phyloP scores from a whole-genome alignment of 2,888 invertebrate species.

The Oscheius sp. region DNA sequence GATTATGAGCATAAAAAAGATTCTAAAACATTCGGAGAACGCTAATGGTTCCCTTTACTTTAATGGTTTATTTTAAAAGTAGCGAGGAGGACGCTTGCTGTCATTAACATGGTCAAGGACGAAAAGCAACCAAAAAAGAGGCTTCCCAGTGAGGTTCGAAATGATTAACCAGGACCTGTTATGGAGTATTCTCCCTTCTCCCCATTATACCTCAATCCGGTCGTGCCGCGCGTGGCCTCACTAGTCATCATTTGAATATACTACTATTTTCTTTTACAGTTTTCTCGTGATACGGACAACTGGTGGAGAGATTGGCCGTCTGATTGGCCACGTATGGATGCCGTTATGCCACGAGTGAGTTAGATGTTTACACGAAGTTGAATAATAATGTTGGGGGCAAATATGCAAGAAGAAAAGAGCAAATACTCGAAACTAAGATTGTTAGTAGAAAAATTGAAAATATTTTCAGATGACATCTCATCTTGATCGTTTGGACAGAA shows the following conservation, averaged over 20 bases:
- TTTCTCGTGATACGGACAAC: slow-evolving; percentile 63
- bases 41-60: no score
- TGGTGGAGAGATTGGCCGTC: slow-evolving; percentile 69
- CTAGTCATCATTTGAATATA: no score
- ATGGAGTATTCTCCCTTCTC: slow-evolving; percentile 2
- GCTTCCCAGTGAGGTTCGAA: background rate
- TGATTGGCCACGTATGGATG: slow-evolving; percentile 68
- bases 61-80: no score
- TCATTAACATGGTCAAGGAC: background rate
- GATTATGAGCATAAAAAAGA: no score
- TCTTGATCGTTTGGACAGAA: slow-evolving; percentile 66
- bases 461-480: slow-evolving; percentile 65
- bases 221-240: no score
- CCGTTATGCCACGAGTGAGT: slow-evolving; percentile 67
- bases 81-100: no score
- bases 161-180: slow-evolving; percentile 25
- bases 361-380: background rate
- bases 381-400: background rate
- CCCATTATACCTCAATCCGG: background rate
- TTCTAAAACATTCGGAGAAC: no score
- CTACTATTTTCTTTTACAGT: slow-evolving; percentile 57
- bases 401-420: background rate
- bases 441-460: background rate
- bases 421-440: background rate
- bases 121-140: no score